Evolutionary conservation across 2,113 vertebrate genomes (phyloP), one percentile per base, ranked within the genome.

Genomic region (Cheilinus undulatus): DNA sequence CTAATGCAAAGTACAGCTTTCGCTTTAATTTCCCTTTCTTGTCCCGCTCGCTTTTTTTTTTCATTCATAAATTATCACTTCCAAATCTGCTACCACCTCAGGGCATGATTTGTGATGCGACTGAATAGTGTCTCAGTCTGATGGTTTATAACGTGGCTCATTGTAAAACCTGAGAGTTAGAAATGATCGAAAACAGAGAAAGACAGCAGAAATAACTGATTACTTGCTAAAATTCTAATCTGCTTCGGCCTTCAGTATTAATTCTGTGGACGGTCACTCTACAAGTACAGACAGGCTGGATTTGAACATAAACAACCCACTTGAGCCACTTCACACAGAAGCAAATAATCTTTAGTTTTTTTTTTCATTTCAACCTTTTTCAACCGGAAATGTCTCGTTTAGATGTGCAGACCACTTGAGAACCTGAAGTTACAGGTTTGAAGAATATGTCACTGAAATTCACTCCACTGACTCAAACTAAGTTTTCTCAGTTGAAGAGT

Each of bases 1-100:
- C 51, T 57, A 49, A 73, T 54, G 43, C 4, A 7, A 4, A 12
- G 54, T 38, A 49, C 26, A 30, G 27, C 69, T 50, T 58, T 58
- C 22, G 6, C 38, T 36, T 67, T 66, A 38, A 67, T 77, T 77
- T 60, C 43, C 52, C 3, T 69, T 24, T 57, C 26, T 52, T 34
- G 20, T 40, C 22, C 52, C 36, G 13, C 59, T 69, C 17, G 24
- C 36, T 59, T 38, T 67, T 34, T 34, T 34, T 34, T 61, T 68
- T 24, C 12, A 74, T 79, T 80, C 60, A 72, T 68, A 68, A 76
- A 70, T 63, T 2, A 79, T 84, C 67, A 40, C 52, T 60, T 77
- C 64, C 40, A 73, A 53, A 84, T 76, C 38, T 50, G 76, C 30
- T 20, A 62, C 30, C 64, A 43, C 64, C 24, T 7, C 15, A 26